Percentiles rank a stretch among this genome's conserved stretches.
These are phyloP conservation scores for Mormyrus lacerda DNA, from an alignment of 2,113 vertebrate species.

Conservation along the genomic window DNA sequence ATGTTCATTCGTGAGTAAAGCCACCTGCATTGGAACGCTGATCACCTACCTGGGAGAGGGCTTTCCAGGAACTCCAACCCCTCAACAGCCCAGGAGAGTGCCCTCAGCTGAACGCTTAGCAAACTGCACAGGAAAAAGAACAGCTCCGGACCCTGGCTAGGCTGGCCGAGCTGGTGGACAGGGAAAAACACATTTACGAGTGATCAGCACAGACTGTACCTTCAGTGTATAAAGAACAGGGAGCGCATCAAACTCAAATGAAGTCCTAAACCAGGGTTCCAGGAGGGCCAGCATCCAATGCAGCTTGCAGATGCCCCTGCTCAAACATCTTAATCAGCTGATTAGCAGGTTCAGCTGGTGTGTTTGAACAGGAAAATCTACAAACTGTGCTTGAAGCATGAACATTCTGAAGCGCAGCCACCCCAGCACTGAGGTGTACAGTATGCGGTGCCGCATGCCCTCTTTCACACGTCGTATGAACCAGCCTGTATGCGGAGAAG, in stretches of 20 bases:
- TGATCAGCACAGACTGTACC: background rate
- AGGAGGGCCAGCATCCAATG: background rate
- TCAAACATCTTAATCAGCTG: background rate
- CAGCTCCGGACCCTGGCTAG: constrained; percentile 63
- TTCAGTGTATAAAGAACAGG: background rate
- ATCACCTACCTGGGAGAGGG: constrained; percentile 35
- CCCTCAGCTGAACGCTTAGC: constrained; percentile 67
- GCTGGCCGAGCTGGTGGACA: constrained; percentile 64
- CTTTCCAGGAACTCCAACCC: constrained; percentile 50
- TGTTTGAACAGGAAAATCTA: too few relatives aligned
- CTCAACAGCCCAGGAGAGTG: constrained; percentile 52
- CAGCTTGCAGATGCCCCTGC: background rate
- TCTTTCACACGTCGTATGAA: background rate
- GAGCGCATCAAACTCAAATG: background rate
- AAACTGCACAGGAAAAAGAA: constrained; percentile 80
- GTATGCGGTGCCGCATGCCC: background rate
- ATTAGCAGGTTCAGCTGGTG: background rate
- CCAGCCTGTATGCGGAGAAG: background rate
- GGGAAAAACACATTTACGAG: background rate
- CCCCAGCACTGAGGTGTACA: background rate
- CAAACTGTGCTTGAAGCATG: background rate
- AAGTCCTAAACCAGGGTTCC: background rate
- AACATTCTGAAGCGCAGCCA: background rate
- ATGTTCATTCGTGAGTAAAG: background rate
- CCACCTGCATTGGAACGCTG: background rate